These are phyloP conservation scores for Champsocephalus gunnari DNA, from an alignment of 2,797 vertebrate species.

Conservation along the genomic window DNA sequence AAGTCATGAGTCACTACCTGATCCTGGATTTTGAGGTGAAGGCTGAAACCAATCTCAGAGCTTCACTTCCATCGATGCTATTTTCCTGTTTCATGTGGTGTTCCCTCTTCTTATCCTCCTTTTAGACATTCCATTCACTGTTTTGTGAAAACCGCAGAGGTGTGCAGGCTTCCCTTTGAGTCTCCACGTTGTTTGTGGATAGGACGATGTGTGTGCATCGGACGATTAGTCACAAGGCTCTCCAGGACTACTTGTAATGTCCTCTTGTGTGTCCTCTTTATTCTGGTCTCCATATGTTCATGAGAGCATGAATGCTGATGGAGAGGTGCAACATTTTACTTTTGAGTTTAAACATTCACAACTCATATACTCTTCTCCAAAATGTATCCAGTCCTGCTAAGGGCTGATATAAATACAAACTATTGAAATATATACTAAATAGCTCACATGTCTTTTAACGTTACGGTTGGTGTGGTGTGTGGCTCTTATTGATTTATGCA, in stretches of 20 bases:
- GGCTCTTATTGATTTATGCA: conserved; percentile 29
- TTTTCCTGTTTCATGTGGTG: conserved; percentile 1
- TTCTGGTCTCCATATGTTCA: not conserved
- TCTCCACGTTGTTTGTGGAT: too few species aligned
- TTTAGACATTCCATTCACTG: too few species aligned
- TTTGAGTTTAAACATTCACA: too few species aligned
- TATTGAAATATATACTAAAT: not conserved
- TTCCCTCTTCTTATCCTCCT: not conserved
- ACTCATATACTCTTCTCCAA: too few species aligned
- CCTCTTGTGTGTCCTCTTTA: not conserved
- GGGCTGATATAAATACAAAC: not conserved
- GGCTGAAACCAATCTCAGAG: not conserved
- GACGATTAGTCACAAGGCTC: not conserved
- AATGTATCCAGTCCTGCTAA: not conserved
- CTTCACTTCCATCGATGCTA: not conserved
- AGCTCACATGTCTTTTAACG: not conserved
- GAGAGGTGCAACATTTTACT: too few species aligned
- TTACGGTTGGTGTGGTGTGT: conserved; percentile 10
- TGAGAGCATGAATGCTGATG: too few species aligned
- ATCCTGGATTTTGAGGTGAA: not conserved
- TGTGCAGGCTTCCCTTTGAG: not conserved
- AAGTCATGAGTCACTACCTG: not conserved
- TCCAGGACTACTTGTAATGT: not conserved
- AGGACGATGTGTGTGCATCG: too few species aligned
- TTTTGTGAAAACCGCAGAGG: not conserved